Base-by-base conservation (phyloP, 1,140 invertebrate species). In the Drosophila malerkotliana region DNA sequence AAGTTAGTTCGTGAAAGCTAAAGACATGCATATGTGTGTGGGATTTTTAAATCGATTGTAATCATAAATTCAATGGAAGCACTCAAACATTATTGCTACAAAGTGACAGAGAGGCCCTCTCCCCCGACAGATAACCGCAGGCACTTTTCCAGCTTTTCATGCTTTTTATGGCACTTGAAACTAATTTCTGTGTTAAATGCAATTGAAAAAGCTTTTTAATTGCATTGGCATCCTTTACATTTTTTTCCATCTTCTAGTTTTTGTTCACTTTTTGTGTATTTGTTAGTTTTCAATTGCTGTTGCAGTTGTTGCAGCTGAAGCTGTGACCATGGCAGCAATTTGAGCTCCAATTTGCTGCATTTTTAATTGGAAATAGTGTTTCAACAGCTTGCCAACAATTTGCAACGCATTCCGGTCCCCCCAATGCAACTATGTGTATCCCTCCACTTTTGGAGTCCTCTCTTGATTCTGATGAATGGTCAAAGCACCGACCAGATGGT, bases 351-450 rank as follows among this genome's bases (percentile, higher is more conserved):
- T 66, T 78, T 60, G 57, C 60, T 58, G 41, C 56, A 78, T 67
- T 78, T 78, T 78, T 78, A 59, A 67, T 66, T 75, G 47, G 60
- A 72, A 44, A 53, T 68, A 48, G 44, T 59, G 67, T 61, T 61
- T 58, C 53, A 54, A 77, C 74, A 77, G 49, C 58, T 63, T 56
- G 49, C 54, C 68, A 82, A 81, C 68, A 77, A 39, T 72, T 79
- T 60, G 39, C 41, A 32, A 18, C 41, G 14, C 54, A 77, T 62
- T 68, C 44, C 59, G 45, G 26, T 68, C 64, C 39, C 32, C 15
- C 63, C 14, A 56, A 32, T 69, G 63, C 51, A 47, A 37, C 32
- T 47, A 21, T 12, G 7, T 34, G n/a, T 15, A 32, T n/a, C 4
- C 30, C 45, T 68, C 41, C 44, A 12, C 51, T 26, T 26, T 41